Evolutionary conservation across 2,113 vertebrate genomes (phyloP).

Genomic region (Microcebus tavaratra): DNA sequence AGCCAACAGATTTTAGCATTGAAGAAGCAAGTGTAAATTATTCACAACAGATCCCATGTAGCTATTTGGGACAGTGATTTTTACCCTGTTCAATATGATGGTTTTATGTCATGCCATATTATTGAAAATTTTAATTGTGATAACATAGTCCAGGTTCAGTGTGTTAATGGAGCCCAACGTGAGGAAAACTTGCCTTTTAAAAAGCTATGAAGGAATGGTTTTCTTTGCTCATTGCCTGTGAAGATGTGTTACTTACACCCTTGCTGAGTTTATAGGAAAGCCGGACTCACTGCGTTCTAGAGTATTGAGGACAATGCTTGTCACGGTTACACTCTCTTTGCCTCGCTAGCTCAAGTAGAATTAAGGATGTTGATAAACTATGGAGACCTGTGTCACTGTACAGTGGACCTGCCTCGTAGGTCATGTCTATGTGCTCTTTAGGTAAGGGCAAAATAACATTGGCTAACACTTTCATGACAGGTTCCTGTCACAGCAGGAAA

Average conservation of each 20-base stretch:
- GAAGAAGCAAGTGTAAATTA: neutral
- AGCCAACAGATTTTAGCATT: neutral
- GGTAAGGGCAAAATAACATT: neutral
- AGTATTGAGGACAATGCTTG: neutral
- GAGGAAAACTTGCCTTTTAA: neutral
- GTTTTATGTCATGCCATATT: neutral
- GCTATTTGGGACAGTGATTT: neutral
- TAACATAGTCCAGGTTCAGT: neutral
- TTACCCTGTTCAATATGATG: neutral
- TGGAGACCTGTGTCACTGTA: neutral
- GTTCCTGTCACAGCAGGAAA: neutral
- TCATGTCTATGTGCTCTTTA: neutral
- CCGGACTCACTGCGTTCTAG: neutral
- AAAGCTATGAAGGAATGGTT: neutral
- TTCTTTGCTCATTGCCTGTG: neutral
- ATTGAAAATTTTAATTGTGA: neutral
- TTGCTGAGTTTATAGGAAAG: neutral
- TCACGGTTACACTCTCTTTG: neutral
- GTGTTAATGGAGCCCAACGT: neutral
- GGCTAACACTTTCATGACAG: neutral
- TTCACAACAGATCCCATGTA: neutral
- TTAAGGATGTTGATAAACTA: neutral
- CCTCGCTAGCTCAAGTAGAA: neutral
- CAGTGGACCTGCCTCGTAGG: neutral
- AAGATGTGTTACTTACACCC: neutral